Conservation (phyloP, 2,888 invertebrate species). For the Callimorpha dominula region DNA sequence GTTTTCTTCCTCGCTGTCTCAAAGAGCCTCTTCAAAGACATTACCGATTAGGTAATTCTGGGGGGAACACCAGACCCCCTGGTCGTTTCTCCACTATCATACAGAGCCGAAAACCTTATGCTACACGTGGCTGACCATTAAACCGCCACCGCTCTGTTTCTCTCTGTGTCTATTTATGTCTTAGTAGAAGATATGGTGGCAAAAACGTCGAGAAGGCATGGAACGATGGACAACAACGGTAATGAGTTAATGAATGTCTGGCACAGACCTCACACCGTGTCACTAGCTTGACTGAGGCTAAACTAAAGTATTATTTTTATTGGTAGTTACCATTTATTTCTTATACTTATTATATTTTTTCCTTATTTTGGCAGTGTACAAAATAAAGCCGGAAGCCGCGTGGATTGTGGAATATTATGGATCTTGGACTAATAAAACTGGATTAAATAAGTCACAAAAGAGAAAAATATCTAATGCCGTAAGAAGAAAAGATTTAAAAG, state of each 20-base stretch:
- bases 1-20: background rate
- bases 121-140: background rate
- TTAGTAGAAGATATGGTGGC: background rate
- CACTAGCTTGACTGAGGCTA: background rate
- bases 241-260: background rate
- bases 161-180: background rate
- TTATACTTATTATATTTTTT: background rate
- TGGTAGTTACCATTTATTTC: background rate
- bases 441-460: constrained; percentile 55
- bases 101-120: background rate
- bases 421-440: constrained; percentile 57
- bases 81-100: too few relatives aligned
- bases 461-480: constrained; percentile 48
- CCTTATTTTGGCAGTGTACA: constrained; percentile 63
- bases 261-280: background rate
- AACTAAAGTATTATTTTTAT: background rate
- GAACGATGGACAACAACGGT: background rate
- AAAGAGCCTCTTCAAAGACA: background rate
- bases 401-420: constrained; percentile 66
- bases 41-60: too few relatives aligned
- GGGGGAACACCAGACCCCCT: too few relatives aligned
- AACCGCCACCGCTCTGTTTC: background rate
- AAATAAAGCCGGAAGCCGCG: constrained; percentile 51
- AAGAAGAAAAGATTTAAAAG: constrained; percentile 64
- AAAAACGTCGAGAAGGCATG: background rate